Evolutionary conservation across 2,888 invertebrate species (phyloP).

Genomic region (Diadegma fenestrale): DNA sequence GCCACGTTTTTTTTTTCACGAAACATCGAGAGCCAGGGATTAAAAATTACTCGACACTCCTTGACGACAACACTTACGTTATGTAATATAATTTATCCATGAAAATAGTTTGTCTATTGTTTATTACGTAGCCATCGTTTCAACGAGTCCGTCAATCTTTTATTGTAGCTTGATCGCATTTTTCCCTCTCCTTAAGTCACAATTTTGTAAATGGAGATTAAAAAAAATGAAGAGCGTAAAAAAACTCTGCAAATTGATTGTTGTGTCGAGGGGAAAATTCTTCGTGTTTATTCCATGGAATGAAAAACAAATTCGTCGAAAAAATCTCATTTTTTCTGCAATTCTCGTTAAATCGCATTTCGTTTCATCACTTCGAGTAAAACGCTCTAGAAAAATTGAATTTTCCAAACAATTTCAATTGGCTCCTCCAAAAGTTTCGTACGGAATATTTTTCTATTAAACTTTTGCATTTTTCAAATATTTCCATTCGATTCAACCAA

Average conservation of each 20-base stretch:
- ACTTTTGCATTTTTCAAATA: not conserved
- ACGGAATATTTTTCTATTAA: not conserved
- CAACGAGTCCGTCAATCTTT: slow-evolving; percentile 39
- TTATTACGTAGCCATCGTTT: slow-evolving; percentile 52
- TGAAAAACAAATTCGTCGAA: not conserved
- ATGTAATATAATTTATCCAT: slow-evolving; percentile 65
- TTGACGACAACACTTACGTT: slow-evolving; percentile 68
- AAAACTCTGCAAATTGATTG: not conserved
- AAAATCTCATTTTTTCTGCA: not conserved
- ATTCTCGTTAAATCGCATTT: not conserved
- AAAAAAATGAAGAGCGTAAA: not conserved
- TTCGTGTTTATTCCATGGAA: not conserved
- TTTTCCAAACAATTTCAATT: not conserved
- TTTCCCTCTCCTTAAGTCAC: not conserved
- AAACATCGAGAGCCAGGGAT: slow-evolving; percentile 56
- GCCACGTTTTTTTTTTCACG: slow-evolving; percentile 26
- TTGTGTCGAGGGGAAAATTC: not conserved
- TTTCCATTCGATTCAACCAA: not conserved
- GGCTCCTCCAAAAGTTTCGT: not conserved
- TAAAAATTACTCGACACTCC: slow-evolving; percentile 56
- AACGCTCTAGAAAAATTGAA: not conserved
- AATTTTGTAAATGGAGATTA: not conserved
- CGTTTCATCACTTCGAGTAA: not conserved
- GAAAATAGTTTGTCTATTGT: slow-evolving; percentile 71
- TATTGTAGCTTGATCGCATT: slow-evolving; percentile 21